Conservation (phyloP, 2,113 vertebrate species). For the Brachirus orientalis region DNA sequence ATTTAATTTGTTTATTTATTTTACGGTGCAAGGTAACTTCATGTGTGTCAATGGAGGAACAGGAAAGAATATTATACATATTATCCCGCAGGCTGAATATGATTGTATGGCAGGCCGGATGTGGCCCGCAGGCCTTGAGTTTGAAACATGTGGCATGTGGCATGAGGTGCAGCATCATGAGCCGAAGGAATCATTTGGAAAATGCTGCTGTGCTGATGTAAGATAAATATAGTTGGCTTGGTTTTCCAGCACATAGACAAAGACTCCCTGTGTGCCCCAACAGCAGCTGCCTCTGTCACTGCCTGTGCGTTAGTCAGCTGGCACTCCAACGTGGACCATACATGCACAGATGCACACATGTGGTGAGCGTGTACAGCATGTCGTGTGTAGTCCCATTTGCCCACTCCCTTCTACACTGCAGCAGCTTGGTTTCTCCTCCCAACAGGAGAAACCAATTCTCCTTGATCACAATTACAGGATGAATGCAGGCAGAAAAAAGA, state of each 20-base stretch:
- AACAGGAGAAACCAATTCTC: conserved; percentile 22
- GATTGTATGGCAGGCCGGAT: too few species aligned
- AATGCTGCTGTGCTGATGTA: conserved; percentile 9
- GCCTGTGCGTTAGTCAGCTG: conserved; percentile 48
- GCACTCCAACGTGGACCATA: conserved; percentile 17
- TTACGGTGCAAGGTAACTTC: too few species aligned
- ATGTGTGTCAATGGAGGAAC: too few species aligned
- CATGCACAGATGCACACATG: conserved; percentile 15
- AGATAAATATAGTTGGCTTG: background rate
- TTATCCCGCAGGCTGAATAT: too few species aligned
- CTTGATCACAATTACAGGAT: conserved; percentile 32
- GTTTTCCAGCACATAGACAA: conserved; percentile 14
- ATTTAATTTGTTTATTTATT: too few species aligned
- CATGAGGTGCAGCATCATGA: conserved; percentile 1
- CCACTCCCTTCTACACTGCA: background rate
- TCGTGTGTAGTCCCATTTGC: conserved; percentile 17
- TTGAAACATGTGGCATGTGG: background rate
- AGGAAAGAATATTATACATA: too few species aligned
- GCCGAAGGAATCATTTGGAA: conserved; percentile 2
- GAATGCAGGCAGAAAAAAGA: conserved; percentile 23
- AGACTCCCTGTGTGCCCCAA: conserved; percentile 31
- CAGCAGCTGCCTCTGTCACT: conserved; percentile 54
- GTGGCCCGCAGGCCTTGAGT: too few species aligned
- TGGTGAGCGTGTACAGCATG: conserved; percentile 13
- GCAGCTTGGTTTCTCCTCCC: conserved; percentile 9